Percentiles rank a stretch among this genome's conserved stretches.
These are phyloP conservation scores for Helleia helle DNA, from an alignment of 2,888 invertebrate species.

Conservation along the genomic window DNA sequence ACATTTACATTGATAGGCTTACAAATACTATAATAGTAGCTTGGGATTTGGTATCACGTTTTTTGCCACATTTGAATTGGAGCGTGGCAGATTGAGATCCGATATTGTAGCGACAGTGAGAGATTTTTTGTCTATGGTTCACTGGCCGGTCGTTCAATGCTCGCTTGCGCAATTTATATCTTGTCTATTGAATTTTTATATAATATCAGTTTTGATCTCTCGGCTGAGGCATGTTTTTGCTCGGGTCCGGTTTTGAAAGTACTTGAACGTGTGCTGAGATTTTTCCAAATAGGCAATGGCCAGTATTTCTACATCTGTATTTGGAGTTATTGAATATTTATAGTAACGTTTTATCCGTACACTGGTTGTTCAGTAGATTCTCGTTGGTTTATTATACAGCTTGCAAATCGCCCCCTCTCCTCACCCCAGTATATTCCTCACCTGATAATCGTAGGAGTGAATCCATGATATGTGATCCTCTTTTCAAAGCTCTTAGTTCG, in stretches of 20 bases:
- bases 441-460: too few relatives aligned
- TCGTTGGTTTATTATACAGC: too few relatives aligned
- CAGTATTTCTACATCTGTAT: too few relatives aligned
- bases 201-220: neutral
- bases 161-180: constrained; percentile 17
- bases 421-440: too few relatives aligned
- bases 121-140: constrained; percentile 21
- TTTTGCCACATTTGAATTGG: constrained; percentile 11
- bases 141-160: constrained; percentile 18
- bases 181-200: constrained; percentile 4
- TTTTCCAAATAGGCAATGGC: too few relatives aligned
- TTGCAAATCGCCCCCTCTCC: too few relatives aligned
- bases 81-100: constrained; percentile 18
- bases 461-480: too few relatives aligned
- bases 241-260: neutral
- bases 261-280: too few relatives aligned
- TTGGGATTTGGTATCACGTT: constrained; percentile 9
- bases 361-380: too few relatives aligned
- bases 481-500: too few relatives aligned
- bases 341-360: too few relatives aligned
- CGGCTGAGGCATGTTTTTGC: neutral
- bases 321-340: too few relatives aligned
- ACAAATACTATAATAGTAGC: neutral
- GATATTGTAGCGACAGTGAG: constrained; percentile 4
- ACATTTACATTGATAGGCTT: neutral